Conservation (phyloP, 92 coral and sea anemone genomes). For the Siderastrea radians region DNA sequence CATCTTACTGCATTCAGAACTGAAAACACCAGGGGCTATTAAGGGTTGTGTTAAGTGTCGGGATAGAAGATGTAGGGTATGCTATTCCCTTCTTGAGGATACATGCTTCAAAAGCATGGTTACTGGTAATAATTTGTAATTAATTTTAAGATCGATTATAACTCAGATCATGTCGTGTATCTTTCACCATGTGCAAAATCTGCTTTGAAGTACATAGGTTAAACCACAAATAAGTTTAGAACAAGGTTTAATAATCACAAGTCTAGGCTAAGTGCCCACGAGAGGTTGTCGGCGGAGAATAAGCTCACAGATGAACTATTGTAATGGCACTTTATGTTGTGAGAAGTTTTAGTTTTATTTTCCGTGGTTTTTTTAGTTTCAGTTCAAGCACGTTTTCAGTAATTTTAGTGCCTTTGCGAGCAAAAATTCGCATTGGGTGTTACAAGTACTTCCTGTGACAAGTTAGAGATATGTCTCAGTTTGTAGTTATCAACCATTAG, state of each 20-base stretch:
- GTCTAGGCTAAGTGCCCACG: neutral
- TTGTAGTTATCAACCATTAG: too few species aligned
- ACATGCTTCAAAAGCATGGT: neutral
- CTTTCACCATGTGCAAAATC: neutral
- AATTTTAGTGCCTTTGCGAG: too few species aligned
- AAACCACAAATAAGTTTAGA: neutral
- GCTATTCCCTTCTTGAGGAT: neutral
- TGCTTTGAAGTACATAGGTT: neutral
- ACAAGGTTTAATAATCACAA: too few species aligned
- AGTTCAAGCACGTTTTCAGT: too few species aligned
- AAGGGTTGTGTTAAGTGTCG: slow-evolving; percentile 5
- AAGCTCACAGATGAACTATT: too few species aligned
- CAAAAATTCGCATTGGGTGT: too few species aligned
- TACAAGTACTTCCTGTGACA: too few species aligned
- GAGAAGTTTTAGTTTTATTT: too few species aligned
- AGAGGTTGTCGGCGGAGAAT: neutral
- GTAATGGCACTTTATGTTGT: too few species aligned
- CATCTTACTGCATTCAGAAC: slow-evolving; percentile 5
- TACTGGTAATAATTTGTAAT: neutral
- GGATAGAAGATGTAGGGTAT: neutral
- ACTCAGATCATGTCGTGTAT: neutral
- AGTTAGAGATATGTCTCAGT: too few species aligned
- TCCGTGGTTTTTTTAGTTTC: too few species aligned
- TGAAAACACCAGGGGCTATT: neutral
- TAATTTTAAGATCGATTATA: neutral